Percentiles rank a stretch among this genome's conserved stretches.
These are phyloP conservation scores for Cottus gobio DNA, from an alignment of 2,113 vertebrate species.

Conservation along the genomic window DNA sequence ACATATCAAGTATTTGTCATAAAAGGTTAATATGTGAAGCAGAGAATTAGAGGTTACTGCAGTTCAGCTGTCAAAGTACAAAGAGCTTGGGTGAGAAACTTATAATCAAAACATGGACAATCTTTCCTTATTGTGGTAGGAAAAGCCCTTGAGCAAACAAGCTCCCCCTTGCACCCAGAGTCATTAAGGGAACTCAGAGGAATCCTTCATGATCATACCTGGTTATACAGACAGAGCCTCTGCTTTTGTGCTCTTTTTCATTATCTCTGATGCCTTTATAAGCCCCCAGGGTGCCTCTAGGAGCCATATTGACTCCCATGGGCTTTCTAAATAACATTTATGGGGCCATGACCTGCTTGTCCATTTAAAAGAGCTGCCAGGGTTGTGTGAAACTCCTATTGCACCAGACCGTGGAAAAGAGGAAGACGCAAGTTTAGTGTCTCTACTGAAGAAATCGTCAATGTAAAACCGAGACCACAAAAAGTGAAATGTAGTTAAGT, in stretches of 20 bases:
- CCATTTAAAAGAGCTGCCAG: conserved; percentile 50
- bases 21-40: conserved; percentile 6
- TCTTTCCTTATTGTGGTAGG: conserved; percentile 10
- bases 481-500: conserved; percentile 32
- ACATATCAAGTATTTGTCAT: conserved; percentile 18
- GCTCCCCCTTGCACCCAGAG: conserved; percentile 16
- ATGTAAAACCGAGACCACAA: conserved; percentile 24
- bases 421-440: conserved; percentile 33
- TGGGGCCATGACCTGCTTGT: conserved; percentile 52
- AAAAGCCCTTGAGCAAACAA: conserved; percentile 36
- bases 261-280: conserved; percentile 33
- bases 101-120: not conserved
- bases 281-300: conserved; percentile 20
- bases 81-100: not conserved
- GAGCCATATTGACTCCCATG: conserved; percentile 38
- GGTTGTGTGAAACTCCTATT: conserved; percentile 55
- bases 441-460: conserved; percentile 30
- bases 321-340: conserved; percentile 60
- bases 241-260: conserved; percentile 37
- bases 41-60: conserved; percentile 21
- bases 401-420: conserved; percentile 33
- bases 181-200: conserved; percentile 23
- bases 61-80: conserved; percentile 11
- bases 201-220: conserved; percentile 29
- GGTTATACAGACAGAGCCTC: conserved; percentile 28